phyloP scores from a whole-genome alignment of 2,113 vertebrate species.

The Mustela nigripes region DNA sequence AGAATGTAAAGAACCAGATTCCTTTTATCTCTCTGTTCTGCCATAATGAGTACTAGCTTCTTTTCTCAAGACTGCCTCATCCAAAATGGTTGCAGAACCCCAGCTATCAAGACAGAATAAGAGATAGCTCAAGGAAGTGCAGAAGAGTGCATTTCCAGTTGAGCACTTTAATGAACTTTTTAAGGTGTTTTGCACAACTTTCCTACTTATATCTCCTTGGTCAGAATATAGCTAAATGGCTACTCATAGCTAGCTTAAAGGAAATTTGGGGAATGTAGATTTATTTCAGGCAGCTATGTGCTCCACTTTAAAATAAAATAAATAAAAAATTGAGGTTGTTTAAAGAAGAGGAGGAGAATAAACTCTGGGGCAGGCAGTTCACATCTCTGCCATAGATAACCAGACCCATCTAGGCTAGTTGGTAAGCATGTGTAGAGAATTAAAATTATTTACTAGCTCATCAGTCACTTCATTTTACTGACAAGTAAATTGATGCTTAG shows the following conservation, averaged over 20 bases:
- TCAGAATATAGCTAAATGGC: background rate
- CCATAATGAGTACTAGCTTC: background rate
- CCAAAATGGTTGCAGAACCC: background rate
- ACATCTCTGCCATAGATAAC: background rate
- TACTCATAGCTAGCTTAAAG: background rate
- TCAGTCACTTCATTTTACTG: background rate
- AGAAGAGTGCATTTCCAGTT: background rate
- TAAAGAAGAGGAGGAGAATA: background rate
- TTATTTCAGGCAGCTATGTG: background rate
- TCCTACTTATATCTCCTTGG: background rate
- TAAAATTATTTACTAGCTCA: background rate
- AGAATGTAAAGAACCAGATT: background rate
- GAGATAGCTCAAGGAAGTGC: background rate
- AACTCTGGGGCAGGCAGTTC: background rate
- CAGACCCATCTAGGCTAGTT: background rate
- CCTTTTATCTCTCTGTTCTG: slow-evolving; percentile 23
- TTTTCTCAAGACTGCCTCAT: background rate
- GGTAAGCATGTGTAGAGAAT: background rate
- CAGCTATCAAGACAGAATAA: background rate
- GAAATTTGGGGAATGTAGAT: background rate
- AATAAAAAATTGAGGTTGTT: background rate
- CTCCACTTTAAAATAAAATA: background rate
- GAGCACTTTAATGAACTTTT: background rate
- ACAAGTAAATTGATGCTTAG: background rate
- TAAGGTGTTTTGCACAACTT: background rate